These are phyloP conservation scores for Pseudoips prasinana DNA, from an alignment of 2,888 invertebrate species.

Conservation along the genomic window DNA sequence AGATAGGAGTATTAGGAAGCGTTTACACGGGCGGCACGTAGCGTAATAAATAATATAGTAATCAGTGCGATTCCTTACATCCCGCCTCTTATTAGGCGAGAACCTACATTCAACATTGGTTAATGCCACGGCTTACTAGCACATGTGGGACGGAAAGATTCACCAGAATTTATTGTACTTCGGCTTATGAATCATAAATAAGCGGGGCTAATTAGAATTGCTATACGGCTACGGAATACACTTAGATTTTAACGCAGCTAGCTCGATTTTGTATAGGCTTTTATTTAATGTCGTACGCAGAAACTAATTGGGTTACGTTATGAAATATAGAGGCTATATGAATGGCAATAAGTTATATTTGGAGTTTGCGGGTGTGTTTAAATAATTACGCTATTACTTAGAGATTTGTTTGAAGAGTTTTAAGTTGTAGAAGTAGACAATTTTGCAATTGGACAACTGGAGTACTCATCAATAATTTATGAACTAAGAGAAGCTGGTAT, in stretches of 20 bases:
- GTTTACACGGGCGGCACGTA: conserved; percentile 80
- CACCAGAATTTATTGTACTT: conserved; percentile 77
- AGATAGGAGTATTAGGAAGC: conserved; percentile 76
- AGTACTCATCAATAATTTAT: too few relatives aligned
- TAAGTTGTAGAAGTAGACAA: too few relatives aligned
- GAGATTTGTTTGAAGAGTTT: too few relatives aligned
- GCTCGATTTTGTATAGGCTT: conserved; percentile 19
- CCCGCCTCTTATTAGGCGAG: conserved; percentile 79
- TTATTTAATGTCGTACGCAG: background rate
- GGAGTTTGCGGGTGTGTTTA: too few relatives aligned
- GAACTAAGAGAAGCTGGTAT: too few relatives aligned
- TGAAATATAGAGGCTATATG: background rate
- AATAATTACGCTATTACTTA: too few relatives aligned
- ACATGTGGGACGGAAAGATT: conserved; percentile 81
- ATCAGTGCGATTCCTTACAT: conserved; percentile 81
- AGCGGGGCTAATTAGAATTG: conserved; percentile 77
- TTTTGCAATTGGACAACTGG: too few relatives aligned
- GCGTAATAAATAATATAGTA: conserved; percentile 81
- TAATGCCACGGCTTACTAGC: conserved; percentile 75
- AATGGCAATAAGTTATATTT: too few relatives aligned
- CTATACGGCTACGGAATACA: conserved; percentile 47
- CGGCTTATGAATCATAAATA: conserved; percentile 82
- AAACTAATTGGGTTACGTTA: conserved; percentile 16
- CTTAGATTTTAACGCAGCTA: conserved; percentile 42
- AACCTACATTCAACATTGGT: conserved; percentile 79